Conservation (phyloP, 2,888 invertebrate genomes). For the Patella ulyssiponensis region DNA sequence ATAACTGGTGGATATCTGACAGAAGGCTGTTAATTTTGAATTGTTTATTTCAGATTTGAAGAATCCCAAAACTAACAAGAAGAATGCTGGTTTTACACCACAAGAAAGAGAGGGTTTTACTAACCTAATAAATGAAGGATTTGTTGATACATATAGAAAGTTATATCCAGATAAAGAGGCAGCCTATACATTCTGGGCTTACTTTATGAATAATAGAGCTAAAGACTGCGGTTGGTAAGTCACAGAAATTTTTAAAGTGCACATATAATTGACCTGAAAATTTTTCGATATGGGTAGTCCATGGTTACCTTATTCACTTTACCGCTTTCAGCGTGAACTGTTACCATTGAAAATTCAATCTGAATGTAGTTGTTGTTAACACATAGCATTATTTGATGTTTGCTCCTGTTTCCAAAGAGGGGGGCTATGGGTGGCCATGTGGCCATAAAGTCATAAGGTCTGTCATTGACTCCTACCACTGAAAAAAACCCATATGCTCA, state of each 20-base stretch:
- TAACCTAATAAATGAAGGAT: constrained; percentile 84
- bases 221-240: constrained; percentile 95
- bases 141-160: constrained; percentile 89
- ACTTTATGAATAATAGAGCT: constrained; percentile 87
- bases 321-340: not conserved
- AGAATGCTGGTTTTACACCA: constrained; percentile 91
- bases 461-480: no score
- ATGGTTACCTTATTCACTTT: no score
- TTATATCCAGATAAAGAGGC: constrained; percentile 87
- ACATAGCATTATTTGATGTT: no score
- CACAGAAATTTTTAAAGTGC: not conserved
- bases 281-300: no score
- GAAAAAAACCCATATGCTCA: no score
- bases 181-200: constrained; percentile 96
- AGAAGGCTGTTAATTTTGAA: not conserved
- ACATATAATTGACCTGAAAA: no score
- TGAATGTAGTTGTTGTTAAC: not conserved
- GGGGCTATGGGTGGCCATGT: no score
- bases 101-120: constrained; percentile 95
- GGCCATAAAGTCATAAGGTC: no score
- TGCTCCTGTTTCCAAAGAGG: no score
- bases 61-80: constrained; percentile 93
- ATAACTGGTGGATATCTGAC: not conserved
- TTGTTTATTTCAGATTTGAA: constrained; percentile 81
- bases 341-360: not conserved